Conservation (phyloP, 2,797 vertebrate genomes). For the Holocentrus rufus region DNA sequence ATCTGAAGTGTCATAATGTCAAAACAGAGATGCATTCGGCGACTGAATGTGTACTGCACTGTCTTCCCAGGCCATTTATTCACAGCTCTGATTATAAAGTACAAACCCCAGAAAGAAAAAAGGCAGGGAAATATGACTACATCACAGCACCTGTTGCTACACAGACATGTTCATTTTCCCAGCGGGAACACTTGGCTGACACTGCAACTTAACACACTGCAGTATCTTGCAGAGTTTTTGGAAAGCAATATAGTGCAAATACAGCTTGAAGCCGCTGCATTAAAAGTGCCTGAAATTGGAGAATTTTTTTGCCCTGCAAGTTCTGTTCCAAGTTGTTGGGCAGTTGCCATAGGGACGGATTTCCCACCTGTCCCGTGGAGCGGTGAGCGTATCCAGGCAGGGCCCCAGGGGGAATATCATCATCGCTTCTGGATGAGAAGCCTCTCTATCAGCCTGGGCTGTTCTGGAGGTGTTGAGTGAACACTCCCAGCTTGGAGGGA, state of each 20-base stretch:
- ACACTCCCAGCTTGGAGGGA: slow-evolving; percentile 45
- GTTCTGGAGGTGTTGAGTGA: slow-evolving; percentile 63
- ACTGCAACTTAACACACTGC: slow-evolving; percentile 32
- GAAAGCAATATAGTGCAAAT: slow-evolving; percentile 35
- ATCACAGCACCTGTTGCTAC: slow-evolving; percentile 77
- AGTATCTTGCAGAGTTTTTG: slow-evolving; percentile 25
- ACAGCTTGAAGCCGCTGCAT: slow-evolving; percentile 18
- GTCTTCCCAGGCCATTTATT: slow-evolving; percentile 21
- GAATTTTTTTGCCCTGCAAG: slow-evolving; percentile 37
- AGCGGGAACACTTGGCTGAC: slow-evolving; percentile 46
- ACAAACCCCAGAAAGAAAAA: slow-evolving; percentile 35
- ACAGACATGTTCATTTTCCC: slow-evolving; percentile 42
- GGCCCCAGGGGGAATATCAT: slow-evolving; percentile 41
- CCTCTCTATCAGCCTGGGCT: slow-evolving; percentile 14
- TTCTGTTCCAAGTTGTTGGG: slow-evolving; percentile 36
- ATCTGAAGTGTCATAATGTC: background rate
- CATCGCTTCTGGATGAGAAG: slow-evolving; percentile 37
- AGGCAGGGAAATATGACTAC: slow-evolving; percentile 48
- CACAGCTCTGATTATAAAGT: slow-evolving; percentile 19
- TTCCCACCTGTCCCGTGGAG: slow-evolving; percentile 56
- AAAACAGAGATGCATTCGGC: slow-evolving; percentile 25
- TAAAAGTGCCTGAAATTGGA: slow-evolving; percentile 44
- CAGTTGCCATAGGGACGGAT: slow-evolving; percentile 43
- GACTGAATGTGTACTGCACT: slow-evolving; percentile 19
- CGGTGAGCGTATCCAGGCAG: slow-evolving; percentile 39